phyloP scores from a whole-genome alignment of 2,888 invertebrate species.

The Tridacna gigas region DNA sequence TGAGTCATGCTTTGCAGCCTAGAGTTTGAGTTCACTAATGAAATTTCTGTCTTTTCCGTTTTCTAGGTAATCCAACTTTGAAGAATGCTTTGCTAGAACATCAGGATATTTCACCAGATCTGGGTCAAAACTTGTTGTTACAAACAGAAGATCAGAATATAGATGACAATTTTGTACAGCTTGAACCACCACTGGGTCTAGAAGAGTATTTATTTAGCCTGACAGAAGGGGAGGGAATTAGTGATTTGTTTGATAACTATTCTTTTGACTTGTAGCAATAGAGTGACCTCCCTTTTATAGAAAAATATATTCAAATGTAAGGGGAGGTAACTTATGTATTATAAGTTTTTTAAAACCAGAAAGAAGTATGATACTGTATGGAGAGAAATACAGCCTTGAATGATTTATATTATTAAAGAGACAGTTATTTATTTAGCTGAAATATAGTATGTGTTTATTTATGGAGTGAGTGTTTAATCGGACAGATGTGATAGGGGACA shows the following conservation, averaged over 20 bases:
- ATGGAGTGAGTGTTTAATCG: background rate
- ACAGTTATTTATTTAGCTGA: too few relatives aligned
- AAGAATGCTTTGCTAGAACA: constrained; percentile 90
- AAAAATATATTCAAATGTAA: background rate
- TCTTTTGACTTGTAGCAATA: constrained; percentile 61
- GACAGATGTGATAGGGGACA: too few relatives aligned
- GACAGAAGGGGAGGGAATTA: constrained; percentile 83
- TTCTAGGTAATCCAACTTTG: constrained; percentile 70
- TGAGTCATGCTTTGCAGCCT: too few relatives aligned
- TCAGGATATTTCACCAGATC: constrained; percentile 91
- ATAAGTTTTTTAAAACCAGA: too few relatives aligned
- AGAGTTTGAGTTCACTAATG: too few relatives aligned
- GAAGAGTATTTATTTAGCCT: constrained; percentile 84
- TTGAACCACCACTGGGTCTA: constrained; percentile 88
- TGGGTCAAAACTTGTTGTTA: constrained; percentile 88
- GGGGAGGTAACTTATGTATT: background rate
- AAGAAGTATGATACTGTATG: too few relatives aligned
- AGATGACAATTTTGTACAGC: constrained; percentile 90
- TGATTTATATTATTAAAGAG: too few relatives aligned
- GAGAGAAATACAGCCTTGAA: too few relatives aligned
- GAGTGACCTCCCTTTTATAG: background rate
- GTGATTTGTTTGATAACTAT: constrained; percentile 84
- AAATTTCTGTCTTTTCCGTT: too few relatives aligned
- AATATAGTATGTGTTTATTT: background rate
- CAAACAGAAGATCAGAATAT: constrained; percentile 90